Evolutionary conservation across 64 coral and sea anemone genomes (phyloP), one percentile per base, ranked within the genome.

Genomic region (Dendrophyllia cribrosa): DNA sequence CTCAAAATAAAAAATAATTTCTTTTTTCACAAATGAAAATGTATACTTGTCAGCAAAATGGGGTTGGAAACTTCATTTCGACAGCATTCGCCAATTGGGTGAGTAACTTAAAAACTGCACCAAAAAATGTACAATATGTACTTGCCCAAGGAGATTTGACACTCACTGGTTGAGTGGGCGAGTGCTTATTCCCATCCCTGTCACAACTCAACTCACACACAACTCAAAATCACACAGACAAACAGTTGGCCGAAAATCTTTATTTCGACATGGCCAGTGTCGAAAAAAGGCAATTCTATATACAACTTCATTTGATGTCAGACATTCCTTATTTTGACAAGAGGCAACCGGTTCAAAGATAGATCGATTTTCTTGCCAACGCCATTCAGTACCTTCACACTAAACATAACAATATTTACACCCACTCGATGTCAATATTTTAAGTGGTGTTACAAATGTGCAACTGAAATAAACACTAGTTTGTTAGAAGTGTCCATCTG

Each of bases 181-280:
- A 34, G 34, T 34, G 34, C 34, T 34, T 34, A 34, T 34, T 34
- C 34, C 2, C 34, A 34, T 34, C 34, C 34, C 34, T 34, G 34
- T 34, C 34, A 34, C 34, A 34, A 34, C 34, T 34, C 34, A 34
- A 34, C 34, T 34, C 34, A 34, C 34, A 34, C 34, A 34, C 34
- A 34, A 2, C 34, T 34, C 34, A 34, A 34, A 2, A 34, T 34
- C 34, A 34, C 34, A 34, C 34, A 34, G 34, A 34, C 34, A 34
- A 34, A 5, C 7, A n/a, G 9, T 65, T 84, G 6, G 46, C 44
- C 62, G 61, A 84, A 69, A 67, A 20, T 50, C 43, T 84, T 84
- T 84, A 84, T 84, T 84, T 84, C 16, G 60, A 68, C 62, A 51
- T 84, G 62, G 80, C 80, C 80, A 84, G 62, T 50, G 44, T 84